Conservation (phyloP, 1,140 invertebrate species). For the Apis mellifera region DNA sequence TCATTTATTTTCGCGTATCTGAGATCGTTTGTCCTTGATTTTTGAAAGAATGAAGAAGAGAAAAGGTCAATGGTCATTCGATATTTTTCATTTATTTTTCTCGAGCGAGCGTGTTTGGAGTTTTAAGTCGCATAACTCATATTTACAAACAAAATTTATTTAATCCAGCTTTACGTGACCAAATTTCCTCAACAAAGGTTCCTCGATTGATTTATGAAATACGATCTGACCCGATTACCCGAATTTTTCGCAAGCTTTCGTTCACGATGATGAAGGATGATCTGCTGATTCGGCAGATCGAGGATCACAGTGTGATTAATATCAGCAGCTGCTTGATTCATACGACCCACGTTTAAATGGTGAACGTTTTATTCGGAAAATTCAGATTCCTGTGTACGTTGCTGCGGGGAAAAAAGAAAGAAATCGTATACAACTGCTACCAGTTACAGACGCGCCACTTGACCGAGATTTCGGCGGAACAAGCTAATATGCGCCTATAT, state of each 20-base stretch:
- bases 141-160: too few species aligned
- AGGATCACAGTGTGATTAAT: background rate
- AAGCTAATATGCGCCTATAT: background rate
- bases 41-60: too few species aligned
- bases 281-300: background rate
- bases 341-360: background rate
- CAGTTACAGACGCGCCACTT: background rate
- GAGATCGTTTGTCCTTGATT: too few species aligned
- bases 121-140: too few species aligned
- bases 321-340: background rate
- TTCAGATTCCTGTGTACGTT: background rate
- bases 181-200: too few species aligned
- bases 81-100: too few species aligned
- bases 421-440: background rate
- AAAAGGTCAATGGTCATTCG: too few species aligned
- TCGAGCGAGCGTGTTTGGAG: too few species aligned
- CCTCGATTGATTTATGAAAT: too few species aligned
- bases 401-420: background rate
- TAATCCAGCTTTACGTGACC: too few species aligned
- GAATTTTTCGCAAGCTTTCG: background rate
- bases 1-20: too few species aligned
- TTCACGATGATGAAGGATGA: background rate
- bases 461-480: slow-evolving; percentile 6
- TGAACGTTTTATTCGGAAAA: background rate
- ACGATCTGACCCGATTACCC: too few species aligned